phyloP scores from a whole-genome alignment of 2,113 vertebrate genomes.

The Agapornis roseicollis region DNA sequence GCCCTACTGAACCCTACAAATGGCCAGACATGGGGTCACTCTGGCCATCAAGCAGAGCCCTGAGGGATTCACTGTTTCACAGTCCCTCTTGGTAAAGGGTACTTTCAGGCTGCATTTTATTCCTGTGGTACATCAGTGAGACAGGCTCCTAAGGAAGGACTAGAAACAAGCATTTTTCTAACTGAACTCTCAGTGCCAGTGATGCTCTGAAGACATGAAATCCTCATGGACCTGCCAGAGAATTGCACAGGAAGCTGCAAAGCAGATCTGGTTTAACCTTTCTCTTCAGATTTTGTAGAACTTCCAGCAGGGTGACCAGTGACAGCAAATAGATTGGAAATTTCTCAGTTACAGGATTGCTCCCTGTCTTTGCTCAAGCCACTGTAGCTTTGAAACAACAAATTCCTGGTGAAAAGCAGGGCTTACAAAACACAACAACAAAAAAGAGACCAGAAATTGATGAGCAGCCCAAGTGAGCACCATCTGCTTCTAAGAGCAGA shows the following conservation, averaged over 20 bases:
- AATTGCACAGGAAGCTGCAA: neutral
- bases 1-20: neutral
- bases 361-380: neutral
- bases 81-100: neutral
- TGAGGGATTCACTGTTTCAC: neutral
- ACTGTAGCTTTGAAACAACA: neutral
- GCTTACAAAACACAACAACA: neutral
- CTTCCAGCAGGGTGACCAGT: neutral
- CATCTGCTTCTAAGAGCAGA: neutral
- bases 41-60: neutral
- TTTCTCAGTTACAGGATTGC: neutral
- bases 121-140: rapidly evolving
- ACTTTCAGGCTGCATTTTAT: neutral
- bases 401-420: neutral
- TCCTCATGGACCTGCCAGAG: neutral
- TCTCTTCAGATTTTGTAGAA: neutral
- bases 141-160: neutral
- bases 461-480: neutral
- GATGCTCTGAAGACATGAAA: neutral
- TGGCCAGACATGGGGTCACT: neutral
- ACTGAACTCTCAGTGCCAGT: neutral
- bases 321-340: neutral
- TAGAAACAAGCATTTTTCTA: neutral
- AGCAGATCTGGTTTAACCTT: neutral
- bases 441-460: neutral